These are phyloP conservation scores for Heteromurus nitidus DNA, from an alignment of 2,888 invertebrate species.

Conservation along the genomic window DNA sequence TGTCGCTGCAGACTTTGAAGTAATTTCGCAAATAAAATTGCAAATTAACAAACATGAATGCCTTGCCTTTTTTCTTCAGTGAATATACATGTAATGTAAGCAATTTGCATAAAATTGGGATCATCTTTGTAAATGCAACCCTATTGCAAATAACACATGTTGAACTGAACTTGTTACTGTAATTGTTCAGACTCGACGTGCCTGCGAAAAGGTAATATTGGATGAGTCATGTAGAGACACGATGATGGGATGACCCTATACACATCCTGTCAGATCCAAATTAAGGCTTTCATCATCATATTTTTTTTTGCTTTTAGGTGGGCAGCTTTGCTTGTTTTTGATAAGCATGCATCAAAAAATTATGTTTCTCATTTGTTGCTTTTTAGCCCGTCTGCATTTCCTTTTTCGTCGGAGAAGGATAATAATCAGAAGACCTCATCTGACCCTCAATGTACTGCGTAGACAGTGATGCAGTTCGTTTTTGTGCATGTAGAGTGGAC, in stretches of 20 bases:
- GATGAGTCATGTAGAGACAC: constrained; percentile 4
- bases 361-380: constrained; percentile 14
- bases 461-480: neutral
- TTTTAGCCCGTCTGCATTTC: constrained; percentile 34
- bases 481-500: constrained; percentile 10
- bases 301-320: constrained; percentile 44
- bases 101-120: too few species aligned
- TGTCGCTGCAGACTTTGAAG: too few species aligned
- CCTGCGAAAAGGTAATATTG: too few species aligned
- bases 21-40: too few species aligned
- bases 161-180: too few species aligned
- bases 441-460: constrained; percentile 36
- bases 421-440: constrained; percentile 49
- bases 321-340: constrained; percentile 18
- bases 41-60: too few species aligned
- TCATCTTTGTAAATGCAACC: too few species aligned
- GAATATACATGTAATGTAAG: too few species aligned
- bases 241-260: constrained; percentile 34
- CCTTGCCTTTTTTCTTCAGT: too few species aligned
- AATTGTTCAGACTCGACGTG: too few species aligned
- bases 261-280: constrained; percentile 60
- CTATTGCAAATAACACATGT: too few species aligned
- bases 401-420: constrained; percentile 51
- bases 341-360: constrained; percentile 14
- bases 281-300: constrained; percentile 61